A percentile compares a stretch with the other conserved stretches of the same genome.
phyloP scores from a whole-genome alignment of 2,888 invertebrate genomes.

The Globia sparganii region DNA sequence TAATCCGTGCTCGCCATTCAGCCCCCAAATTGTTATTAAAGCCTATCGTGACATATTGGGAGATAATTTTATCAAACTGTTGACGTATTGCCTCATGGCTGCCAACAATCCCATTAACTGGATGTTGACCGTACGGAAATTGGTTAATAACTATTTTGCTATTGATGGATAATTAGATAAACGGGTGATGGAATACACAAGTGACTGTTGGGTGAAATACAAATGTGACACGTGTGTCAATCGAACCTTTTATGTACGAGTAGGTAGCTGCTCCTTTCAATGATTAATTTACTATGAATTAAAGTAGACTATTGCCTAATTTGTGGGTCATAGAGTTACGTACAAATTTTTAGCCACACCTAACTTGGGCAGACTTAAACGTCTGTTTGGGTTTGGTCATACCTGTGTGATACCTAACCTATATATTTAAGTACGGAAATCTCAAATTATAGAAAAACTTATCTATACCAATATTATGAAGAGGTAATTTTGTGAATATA shows the following conservation, averaged over 20 bases:
- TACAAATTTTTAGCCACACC: background rate
- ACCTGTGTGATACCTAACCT: background rate
- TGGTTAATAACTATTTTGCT: slow-evolving; percentile 30
- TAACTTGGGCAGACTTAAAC: background rate
- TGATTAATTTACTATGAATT: background rate
- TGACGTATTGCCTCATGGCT: slow-evolving; percentile 71
- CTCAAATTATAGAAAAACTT: too few relatives aligned
- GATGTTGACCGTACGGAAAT: slow-evolving; percentile 50
- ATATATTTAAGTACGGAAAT: background rate
- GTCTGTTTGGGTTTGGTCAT: background rate
- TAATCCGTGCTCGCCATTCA: slow-evolving; percentile 81
- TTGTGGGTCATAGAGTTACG: background rate
- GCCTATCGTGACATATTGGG: slow-evolving; percentile 75
- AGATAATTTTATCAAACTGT: slow-evolving; percentile 70
- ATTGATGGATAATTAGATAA: slow-evolving; percentile 12
- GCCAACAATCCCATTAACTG: slow-evolving; percentile 61
- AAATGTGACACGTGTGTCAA: background rate
- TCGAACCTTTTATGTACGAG: background rate
- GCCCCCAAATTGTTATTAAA: slow-evolving; percentile 81
- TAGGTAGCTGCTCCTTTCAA: background rate
- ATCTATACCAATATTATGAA: too few relatives aligned
- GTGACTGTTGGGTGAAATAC: background rate
- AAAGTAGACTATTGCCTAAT: background rate
- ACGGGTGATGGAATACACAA: background rate
- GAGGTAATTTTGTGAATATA: background rate